Evolutionary conservation across 2,888 invertebrate genomes (phyloP), one percentile per base, ranked within the genome.

Genomic region (Hypena proboscidalis): DNA sequence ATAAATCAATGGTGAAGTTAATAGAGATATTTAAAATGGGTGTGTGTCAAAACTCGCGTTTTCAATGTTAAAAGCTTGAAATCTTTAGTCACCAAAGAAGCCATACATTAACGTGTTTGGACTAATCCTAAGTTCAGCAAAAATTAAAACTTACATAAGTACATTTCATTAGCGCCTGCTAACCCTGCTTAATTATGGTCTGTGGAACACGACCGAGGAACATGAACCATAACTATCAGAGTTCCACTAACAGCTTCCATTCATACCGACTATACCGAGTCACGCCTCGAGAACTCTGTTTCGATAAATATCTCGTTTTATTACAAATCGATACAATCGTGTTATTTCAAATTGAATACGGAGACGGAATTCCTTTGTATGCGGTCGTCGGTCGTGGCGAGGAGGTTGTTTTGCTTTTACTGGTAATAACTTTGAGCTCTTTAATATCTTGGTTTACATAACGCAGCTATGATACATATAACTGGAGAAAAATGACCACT

Each of bases 201-300:
- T 71, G 69, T 58, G 35, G 61, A 44, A 49, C 57, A 55, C 58
- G 52, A 64, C 51, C 43, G 56, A 63, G 44, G 46, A 67, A 56
- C 61, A 69, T 62, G 57, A 45, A 50, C 54, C 57, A 53, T 63
- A 57, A 61, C 60, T 74, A 82, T 80, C 83, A 46, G 59, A 55
- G 68, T 62, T 77, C 54, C 27, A 36, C 35, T 41, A 61, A 70
- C 63, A 64, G 69, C 59, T 58, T 66, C 76, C 75, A 83, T 83
- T 85, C 80, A 84, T 72, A 70, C 69, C 55, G 62, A 77, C 83
- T 84, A 84, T 72, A 70, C 69, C 55, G 62, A 77, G 83, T 84
- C 83, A 84, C 82, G 84, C 74, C 72, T 70, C 70, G 69, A 76
- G 69, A 76, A 74, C 63, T 68, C 67, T 59, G 54, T 65, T 66